phyloP scores from a whole-genome alignment of 2,797 vertebrate genomes.

The Malurus splendens region DNA sequence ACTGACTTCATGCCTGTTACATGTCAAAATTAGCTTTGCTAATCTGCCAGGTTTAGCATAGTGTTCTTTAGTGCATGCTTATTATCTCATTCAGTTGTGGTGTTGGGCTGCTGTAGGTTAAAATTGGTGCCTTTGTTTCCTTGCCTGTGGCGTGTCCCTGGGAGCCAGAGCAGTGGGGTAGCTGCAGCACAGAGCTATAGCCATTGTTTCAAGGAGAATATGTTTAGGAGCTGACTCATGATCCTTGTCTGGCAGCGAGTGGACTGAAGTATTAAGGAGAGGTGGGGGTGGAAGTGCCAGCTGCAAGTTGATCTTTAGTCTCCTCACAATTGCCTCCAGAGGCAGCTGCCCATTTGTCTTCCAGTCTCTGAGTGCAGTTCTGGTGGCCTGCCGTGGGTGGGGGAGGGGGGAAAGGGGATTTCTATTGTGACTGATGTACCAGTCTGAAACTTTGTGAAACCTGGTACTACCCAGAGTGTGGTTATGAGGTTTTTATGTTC shows the following conservation, averaged over 20 bases:
- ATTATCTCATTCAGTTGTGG: not conserved
- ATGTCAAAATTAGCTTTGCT: not conserved
- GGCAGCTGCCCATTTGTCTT: slow-evolving; percentile 53
- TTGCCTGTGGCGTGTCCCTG: not conserved
- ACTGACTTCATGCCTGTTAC: not conserved
- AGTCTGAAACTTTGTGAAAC: slow-evolving; percentile 1
- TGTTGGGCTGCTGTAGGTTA: not conserved
- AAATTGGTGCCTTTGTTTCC: not conserved
- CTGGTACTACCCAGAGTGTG: not conserved
- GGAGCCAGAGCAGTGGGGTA: not conserved
- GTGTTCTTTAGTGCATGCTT: not conserved
- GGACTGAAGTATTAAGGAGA: slow-evolving; percentile 44
- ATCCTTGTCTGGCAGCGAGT: slow-evolving; percentile 34
- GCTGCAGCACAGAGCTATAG: not conserved
- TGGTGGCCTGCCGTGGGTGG: not conserved
- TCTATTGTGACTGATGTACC: slow-evolving; percentile 1
- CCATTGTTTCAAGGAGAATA: slow-evolving; percentile 24
- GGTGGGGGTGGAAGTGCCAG: slow-evolving; percentile 28
- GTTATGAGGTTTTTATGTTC: not conserved
- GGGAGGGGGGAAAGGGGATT: not conserved
- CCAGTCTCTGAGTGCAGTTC: not conserved
- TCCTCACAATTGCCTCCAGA: slow-evolving; percentile 49
- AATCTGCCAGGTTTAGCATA: not conserved
- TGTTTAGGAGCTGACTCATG: slow-evolving; percentile 47
- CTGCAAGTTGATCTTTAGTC: slow-evolving; percentile 54